Base-by-base conservation (phyloP, 2,113 vertebrate species). In the Phalacrocorax pelagicus region DNA sequence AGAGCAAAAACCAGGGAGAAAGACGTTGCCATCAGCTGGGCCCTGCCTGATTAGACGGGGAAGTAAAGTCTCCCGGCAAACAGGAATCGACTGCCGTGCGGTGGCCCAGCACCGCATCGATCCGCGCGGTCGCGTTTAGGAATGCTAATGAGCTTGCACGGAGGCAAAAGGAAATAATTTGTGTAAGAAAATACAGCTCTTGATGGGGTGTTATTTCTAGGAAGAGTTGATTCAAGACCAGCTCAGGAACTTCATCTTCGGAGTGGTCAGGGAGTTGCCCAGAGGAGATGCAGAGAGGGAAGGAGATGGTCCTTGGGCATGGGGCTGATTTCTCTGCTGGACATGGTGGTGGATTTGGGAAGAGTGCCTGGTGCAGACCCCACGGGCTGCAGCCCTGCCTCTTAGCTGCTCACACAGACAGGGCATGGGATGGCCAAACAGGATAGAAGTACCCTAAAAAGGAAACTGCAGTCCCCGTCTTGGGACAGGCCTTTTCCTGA, bases 131-230 rank as follows among this genome's bases (percentile, higher is more conserved):
- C 0, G 0, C 5, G 12, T 89, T 84, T 70, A 47, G 86, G 93
- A 97, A 96, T 96, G 88, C 19, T 89, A 93, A 94, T 95, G 80
- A 96, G 93, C 66, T 87, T 15, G 8, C 57, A 29, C 0, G 0
- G 78, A 77, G 52, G 63, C 23, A 23, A 91, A 93, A 92, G 55
- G 81, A 85, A 95, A 97, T 82, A 12, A 91, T 86, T 94, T 72
- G 66, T 40, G 23, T 81, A 84, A 92, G 93, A 80, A 94, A 80
- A 96, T 58, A 29, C 8, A 9, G 52, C 18, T 38, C 47, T 86
- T 44, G 70, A n/a, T 80, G 44, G 34, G 65, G 11, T 61, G 85
- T 66, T 86, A 15, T 69, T 88, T 88, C 77, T 88, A 85, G 87
- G 82, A 90, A 86, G 30, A 30, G 69, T 3, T 52, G 36, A 32